These are phyloP conservation scores for Dasysyrphus albostriatus DNA, from an alignment of 2,888 invertebrate species.

Conservation along the genomic window DNA sequence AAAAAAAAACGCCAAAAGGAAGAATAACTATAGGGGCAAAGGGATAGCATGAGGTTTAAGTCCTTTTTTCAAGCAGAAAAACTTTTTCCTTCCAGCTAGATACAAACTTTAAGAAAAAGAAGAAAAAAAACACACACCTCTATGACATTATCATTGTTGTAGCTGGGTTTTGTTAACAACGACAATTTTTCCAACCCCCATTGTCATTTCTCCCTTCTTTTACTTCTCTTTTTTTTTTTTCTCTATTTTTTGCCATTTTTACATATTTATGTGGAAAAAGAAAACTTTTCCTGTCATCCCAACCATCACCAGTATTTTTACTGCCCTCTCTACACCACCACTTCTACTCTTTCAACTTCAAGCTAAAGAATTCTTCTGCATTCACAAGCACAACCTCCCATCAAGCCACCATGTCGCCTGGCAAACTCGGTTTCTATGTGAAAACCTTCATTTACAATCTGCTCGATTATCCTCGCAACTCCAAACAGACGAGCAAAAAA, in stretches of 20 bases:
- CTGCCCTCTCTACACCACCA: background rate
- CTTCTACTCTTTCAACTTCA: conserved; percentile 8
- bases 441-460: conserved; percentile 74
- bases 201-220: conserved; percentile 10
- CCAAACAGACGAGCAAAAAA: conserved; percentile 25
- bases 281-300: conserved; percentile 45
- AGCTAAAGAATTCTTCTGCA: conserved; percentile 37
- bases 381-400: conserved; percentile 19
- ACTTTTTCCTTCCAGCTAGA: conserved; percentile 41
- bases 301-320: conserved; percentile 16
- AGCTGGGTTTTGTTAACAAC: conserved; percentile 75
- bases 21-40: conserved; percentile 54
- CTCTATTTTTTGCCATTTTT: conserved; percentile 28
- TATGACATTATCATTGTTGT: conserved; percentile 76
- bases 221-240: background rate
- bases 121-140: conserved; percentile 47
- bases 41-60: conserved; percentile 54
- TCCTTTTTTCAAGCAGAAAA: conserved; percentile 50
- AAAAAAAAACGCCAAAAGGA: conserved; percentile 45
- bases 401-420: conserved; percentile 25
- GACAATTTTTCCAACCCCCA: conserved; percentile 57
- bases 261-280: conserved; percentile 52
- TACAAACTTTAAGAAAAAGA: conserved; percentile 6
- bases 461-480: conserved; percentile 72
- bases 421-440: conserved; percentile 53